Conservation (phyloP, 1,140 invertebrate species). For the Drosophila sulfurigaster region DNA sequence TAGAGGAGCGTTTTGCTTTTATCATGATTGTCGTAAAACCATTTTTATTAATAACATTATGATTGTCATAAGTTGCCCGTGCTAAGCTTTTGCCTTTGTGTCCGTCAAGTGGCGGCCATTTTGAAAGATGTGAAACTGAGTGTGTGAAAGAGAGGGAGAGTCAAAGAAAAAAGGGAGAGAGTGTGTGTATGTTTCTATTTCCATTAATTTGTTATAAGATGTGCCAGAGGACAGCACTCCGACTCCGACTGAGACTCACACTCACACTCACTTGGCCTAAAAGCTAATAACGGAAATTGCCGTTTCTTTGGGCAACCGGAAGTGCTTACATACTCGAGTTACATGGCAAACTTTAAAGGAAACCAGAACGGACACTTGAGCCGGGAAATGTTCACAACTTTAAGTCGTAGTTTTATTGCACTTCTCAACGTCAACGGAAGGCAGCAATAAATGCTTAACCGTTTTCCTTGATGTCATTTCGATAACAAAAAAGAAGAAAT, state of each 20-base stretch:
- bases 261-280: slow-evolving; percentile 10
- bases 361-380: slow-evolving; percentile 32
- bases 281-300: slow-evolving; percentile 59
- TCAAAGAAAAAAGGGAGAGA: no score
- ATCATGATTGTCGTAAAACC: slow-evolving; percentile 73
- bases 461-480: slow-evolving; percentile 1
- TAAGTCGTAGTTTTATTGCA: slow-evolving; percentile 54
- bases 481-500: slow-evolving; percentile 7
- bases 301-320: slow-evolving; percentile 63
- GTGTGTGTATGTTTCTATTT: slow-evolving; percentile 13
- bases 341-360: slow-evolving; percentile 67
- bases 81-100: slow-evolving; percentile 10
- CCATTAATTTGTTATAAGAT: slow-evolving; percentile 35
- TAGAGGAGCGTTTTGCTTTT: slow-evolving; percentile 63
- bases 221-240: not conserved
- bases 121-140: not conserved
- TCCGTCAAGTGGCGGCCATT: slow-evolving; percentile 29
- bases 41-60: slow-evolving; percentile 82
- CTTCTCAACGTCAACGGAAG: slow-evolving; percentile 42
- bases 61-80: slow-evolving; percentile 52
- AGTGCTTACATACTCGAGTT: slow-evolving; percentile 74
- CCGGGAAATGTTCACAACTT: slow-evolving; percentile 33
- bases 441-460: slow-evolving; percentile 51
- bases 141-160: not conserved
- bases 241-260: not conserved